A percentile compares a stretch with the other conserved stretches of the same genome.
These are phyloP conservation scores for Pseudomyrmex cubaensis DNA, from an alignment of 1,140 invertebrate genomes.

Conservation along the genomic window DNA sequence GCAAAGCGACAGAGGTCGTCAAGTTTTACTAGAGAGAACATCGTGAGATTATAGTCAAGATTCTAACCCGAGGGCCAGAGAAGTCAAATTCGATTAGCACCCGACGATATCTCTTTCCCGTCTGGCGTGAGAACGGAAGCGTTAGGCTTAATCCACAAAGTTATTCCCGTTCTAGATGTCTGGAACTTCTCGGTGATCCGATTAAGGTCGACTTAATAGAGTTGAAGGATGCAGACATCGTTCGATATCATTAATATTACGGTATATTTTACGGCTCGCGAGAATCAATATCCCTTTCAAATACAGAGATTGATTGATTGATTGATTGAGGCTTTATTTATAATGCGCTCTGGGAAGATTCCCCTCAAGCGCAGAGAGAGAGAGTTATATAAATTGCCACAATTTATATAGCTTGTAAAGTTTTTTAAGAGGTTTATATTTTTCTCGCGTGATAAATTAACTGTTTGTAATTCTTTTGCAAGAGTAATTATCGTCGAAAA, in stretches of 20 bases:
- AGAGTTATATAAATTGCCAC: too few species aligned
- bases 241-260: neutral
- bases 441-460: neutral
- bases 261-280: neutral
- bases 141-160: conserved; percentile 57
- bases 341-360: too few species aligned
- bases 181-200: conserved; percentile 54
- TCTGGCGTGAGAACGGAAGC: conserved; percentile 47
- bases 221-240: conserved; percentile 12
- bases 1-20: neutral
- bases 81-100: conserved; percentile 62
- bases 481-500: neutral
- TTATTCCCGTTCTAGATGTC: conserved; percentile 56
- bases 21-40: conserved; percentile 14
- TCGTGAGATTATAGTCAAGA: conserved; percentile 47
- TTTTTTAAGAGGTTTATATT: neutral
- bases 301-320: too few species aligned
- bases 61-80: neutral
- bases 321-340: too few species aligned
- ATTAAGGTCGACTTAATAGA: conserved; percentile 60
- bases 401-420: neutral
- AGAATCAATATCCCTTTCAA: neutral
- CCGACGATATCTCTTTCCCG: conserved; percentile 41
- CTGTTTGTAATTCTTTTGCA: neutral
- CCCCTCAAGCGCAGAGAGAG: too few species aligned